These are phyloP conservation scores for Hypomesus transpacificus DNA, from an alignment of 2,113 vertebrate genomes.

Conservation along the genomic window DNA sequence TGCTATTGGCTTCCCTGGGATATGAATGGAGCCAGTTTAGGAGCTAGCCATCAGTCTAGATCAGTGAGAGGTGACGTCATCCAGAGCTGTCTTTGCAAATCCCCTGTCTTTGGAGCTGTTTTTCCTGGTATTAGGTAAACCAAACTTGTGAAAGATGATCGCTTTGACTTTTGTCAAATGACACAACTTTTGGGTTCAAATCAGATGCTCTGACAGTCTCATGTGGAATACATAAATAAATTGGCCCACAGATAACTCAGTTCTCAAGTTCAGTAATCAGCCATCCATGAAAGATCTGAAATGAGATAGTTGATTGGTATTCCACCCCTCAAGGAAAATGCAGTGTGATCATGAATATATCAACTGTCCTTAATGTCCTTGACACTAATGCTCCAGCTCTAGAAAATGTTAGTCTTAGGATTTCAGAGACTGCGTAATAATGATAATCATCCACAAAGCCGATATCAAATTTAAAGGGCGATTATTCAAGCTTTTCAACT, in stretches of 20 bases:
- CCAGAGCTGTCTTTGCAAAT: too few relatives aligned
- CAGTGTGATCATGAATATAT: slow-evolving; percentile 20
- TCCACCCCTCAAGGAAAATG: background rate
- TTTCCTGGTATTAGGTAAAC: too few relatives aligned
- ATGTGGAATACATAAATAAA: slow-evolving; percentile 25
- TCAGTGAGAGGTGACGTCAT: too few relatives aligned
- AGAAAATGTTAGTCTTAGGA: slow-evolving; percentile 13
- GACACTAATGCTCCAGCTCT: background rate
- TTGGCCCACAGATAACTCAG: slow-evolving; percentile 1
- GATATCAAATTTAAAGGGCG: background rate
- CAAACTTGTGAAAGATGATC: too few relatives aligned
- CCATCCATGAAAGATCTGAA: slow-evolving; percentile 12
- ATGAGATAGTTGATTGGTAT: slow-evolving; percentile 3
- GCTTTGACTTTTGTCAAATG: too few relatives aligned
- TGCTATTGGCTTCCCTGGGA: too few relatives aligned
- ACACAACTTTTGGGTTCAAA: too few relatives aligned
- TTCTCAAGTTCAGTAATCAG: slow-evolving; percentile 1
- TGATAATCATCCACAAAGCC: slow-evolving; percentile 11
- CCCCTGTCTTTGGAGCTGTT: too few relatives aligned
- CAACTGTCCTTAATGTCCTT: slow-evolving; percentile 20
- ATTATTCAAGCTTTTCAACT: background rate
- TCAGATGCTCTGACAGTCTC: background rate
- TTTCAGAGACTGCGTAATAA: slow-evolving; percentile 14
- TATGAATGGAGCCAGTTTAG: too few relatives aligned
- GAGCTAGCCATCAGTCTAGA: too few relatives aligned